Conservation (phyloP, 2,113 vertebrate genomes). For the Cephalopholis sonnerati region DNA sequence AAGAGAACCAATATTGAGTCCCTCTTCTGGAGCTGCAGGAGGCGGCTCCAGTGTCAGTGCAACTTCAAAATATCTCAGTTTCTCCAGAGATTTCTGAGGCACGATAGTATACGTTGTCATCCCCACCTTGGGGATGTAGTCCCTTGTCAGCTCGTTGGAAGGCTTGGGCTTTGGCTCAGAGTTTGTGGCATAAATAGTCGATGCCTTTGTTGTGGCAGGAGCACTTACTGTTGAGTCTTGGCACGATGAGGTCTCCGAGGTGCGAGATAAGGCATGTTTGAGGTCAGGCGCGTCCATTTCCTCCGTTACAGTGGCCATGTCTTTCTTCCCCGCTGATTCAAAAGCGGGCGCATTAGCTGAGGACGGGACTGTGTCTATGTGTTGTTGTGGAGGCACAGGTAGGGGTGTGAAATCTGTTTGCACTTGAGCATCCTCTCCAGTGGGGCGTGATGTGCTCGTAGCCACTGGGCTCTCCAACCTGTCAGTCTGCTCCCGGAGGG, state of each 20-base stretch:
- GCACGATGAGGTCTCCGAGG: slow-evolving; percentile 40
- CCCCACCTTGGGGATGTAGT: slow-evolving; percentile 96
- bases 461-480: slow-evolving; percentile 16
- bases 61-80: slow-evolving; percentile 86
- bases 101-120: slow-evolving; percentile 98
- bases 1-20: slow-evolving; percentile 48
- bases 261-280: slow-evolving; percentile 16
- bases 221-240: slow-evolving; percentile 42
- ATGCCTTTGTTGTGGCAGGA: slow-evolving; percentile 66
- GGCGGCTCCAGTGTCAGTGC: slow-evolving; percentile 85
- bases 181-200: slow-evolving; percentile 81
- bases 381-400: slow-evolving; percentile 36
- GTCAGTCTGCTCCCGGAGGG: slow-evolving; percentile 29
- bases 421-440: slow-evolving; percentile 61
- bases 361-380: slow-evolving; percentile 10
- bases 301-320: slow-evolving; percentile 78
- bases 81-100: slow-evolving; percentile 91
- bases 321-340: slow-evolving; percentile 56
- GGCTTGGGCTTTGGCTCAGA: slow-evolving; percentile 91
- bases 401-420: slow-evolving; percentile 59
- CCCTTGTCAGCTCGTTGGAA: slow-evolving; percentile 94
- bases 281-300: slow-evolving; percentile 51
- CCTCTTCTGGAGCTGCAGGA: slow-evolving; percentile 47
- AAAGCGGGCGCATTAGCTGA: not conserved
- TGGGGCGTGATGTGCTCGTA: slow-evolving; percentile 20